Evolutionary conservation across 30 jellyfish, hydroid and myxozoan species (phyloP).

Genomic region (Hydractinia echinata): DNA sequence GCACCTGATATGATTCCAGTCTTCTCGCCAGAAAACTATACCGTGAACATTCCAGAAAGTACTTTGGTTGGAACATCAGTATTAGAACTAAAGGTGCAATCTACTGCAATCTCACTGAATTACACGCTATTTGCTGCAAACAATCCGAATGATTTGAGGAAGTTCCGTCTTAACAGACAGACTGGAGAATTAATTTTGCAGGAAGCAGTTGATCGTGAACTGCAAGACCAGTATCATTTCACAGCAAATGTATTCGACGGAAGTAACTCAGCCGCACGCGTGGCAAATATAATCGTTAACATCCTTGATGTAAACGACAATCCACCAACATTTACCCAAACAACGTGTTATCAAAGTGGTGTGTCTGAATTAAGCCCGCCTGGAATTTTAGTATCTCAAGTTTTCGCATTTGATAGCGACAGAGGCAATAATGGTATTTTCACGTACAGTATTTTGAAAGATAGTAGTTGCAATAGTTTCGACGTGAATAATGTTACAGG

Average conservation of each 20-base stretch:
- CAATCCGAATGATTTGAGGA: background rate
- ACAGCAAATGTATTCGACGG: constrained; percentile 54
- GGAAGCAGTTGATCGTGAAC: constrained; percentile 44
- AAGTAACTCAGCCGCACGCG: constrained; percentile 22
- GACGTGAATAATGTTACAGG: constrained; percentile 67
- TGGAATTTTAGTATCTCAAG: constrained; percentile 28
- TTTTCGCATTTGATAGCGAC: constrained; percentile 49
- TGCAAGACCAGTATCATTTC: constrained; percentile 39
- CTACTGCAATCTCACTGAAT: background rate
- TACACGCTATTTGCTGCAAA: background rate
- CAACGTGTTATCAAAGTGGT: background rate
- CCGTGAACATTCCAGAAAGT: constrained; percentile 28
- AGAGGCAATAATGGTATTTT: constrained; percentile 46
- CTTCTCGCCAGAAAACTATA: constrained; percentile 20
- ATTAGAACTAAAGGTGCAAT: constrained; percentile 14
- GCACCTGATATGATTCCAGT: constrained; percentile 25
- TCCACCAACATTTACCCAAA: constrained; percentile 39
- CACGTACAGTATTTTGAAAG: constrained; percentile 45
- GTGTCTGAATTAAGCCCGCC: background rate
- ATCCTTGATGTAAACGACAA: constrained; percentile 62
- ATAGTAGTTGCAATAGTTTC: constrained; percentile 16
- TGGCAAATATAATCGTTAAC: constrained; percentile 52
- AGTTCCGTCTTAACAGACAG: background rate
- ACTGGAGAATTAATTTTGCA: constrained; percentile 5
- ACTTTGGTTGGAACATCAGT: constrained; percentile 31